phyloP scores from a whole-genome alignment of 2,797 vertebrate genomes.

The Melopsittacus undulatus region DNA sequence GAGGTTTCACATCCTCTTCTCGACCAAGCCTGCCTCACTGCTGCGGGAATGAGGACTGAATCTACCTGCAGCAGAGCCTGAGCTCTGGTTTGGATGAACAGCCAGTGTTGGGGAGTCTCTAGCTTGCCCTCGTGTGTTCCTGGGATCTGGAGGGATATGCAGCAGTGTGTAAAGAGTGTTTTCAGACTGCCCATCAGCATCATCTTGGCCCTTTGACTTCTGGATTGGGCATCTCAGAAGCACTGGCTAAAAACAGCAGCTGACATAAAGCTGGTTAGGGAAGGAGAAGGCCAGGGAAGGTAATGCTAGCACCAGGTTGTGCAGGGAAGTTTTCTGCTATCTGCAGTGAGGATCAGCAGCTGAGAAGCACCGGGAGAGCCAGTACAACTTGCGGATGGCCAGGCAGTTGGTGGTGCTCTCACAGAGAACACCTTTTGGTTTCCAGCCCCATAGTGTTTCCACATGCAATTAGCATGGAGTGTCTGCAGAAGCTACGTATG shows the following conservation, averaged over 20 bases:
- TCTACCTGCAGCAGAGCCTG: rapidly evolving
- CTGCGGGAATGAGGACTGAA: rapidly evolving
- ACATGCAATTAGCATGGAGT: not conserved
- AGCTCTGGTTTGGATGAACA: not conserved
- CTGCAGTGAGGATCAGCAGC: not conserved
- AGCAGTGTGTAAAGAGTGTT: rapidly evolving
- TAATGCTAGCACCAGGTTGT: not conserved
- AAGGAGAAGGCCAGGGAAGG: not conserved
- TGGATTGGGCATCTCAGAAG: not conserved
- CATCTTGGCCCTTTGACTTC: not conserved
- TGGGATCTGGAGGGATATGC: rapidly evolving
- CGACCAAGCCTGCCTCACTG: not conserved
- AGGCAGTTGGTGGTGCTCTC: not conserved
- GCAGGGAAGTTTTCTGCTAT: not conserved
- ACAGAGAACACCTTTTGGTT: not conserved
- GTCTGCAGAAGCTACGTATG: rapidly evolving
- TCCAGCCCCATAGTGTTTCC: not conserved
- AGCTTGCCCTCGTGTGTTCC: rapidly evolving
- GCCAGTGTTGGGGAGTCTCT: not conserved
- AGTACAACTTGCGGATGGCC: not conserved
- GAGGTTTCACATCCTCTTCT: not conserved
- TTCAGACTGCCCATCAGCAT: not conserved
- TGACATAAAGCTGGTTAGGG: not conserved
- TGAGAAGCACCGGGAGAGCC: not conserved
- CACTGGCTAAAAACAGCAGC: rapidly evolving